Percentiles rank a stretch among this genome's conserved stretches.
These are phyloP conservation scores for Gymnocephalus cernua DNA, from an alignment of 2,113 vertebrate species.

Conservation along the genomic window DNA sequence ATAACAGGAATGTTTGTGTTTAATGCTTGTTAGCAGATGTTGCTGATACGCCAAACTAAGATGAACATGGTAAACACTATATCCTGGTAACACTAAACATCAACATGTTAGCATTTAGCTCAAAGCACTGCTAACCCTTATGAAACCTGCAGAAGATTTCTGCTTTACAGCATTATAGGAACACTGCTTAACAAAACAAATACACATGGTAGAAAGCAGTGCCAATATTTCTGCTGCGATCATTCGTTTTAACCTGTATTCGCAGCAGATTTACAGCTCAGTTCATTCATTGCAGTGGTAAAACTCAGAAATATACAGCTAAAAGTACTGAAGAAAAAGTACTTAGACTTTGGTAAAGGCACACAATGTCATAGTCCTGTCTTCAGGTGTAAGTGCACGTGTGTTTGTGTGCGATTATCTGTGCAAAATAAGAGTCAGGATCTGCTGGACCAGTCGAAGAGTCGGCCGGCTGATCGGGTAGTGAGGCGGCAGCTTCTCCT, in stretches of 20 bases:
- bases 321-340: too few relatives aligned
- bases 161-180: background rate
- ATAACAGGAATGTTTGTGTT: background rate
- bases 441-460: conserved; percentile 72
- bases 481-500: conserved; percentile 78
- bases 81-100: background rate
- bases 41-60: background rate
- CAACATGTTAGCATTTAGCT: background rate
- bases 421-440: conserved; percentile 75
- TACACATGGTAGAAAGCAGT: background rate
- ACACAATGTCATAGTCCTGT: conserved; percentile 1
- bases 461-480: conserved; percentile 82
- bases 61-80: background rate
- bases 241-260: background rate
- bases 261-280: background rate
- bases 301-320: background rate
- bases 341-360: conserved; percentile 32
- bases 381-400: background rate
- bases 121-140: background rate
- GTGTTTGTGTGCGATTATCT: conserved; percentile 28
- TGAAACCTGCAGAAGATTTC: background rate
- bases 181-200: background rate
- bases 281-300: background rate
- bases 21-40: background rate
- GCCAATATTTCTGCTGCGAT: background rate